Evolutionary conservation across 2,797 vertebrate species (phyloP).

Genomic region (Discoglossus pictus): DNA sequence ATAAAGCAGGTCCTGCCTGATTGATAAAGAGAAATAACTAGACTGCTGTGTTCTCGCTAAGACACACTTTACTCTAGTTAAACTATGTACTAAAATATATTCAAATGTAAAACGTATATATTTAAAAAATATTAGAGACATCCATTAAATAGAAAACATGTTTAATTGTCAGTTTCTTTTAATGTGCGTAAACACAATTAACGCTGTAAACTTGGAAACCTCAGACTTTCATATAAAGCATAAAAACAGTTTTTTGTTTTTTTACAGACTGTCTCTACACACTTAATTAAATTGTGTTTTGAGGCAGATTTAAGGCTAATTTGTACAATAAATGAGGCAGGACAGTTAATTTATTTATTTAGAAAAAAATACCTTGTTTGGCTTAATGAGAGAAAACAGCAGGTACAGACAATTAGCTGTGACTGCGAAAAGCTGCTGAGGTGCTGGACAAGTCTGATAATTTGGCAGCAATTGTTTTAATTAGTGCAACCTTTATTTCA

Average conservation of each 20-base stretch:
- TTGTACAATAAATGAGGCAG: constrained; percentile 36
- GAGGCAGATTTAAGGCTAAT: constrained; percentile 43
- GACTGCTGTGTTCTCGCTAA: too few species aligned
- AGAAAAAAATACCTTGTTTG: constrained; percentile 8
- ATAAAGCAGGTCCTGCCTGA: too few species aligned
- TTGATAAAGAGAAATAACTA: too few species aligned
- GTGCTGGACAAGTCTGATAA: constrained; percentile 17
- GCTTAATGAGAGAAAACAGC: constrained; percentile 46
- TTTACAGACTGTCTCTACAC: constrained; percentile 23
- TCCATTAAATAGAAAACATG: too few species aligned
- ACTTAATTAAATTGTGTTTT: constrained; percentile 37
- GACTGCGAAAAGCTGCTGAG: constrained; percentile 23
- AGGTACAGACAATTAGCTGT: constrained; percentile 38
- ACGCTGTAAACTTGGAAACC: constrained; percentile 12
- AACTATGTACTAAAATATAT: too few species aligned
- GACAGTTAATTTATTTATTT: constrained; percentile 37
- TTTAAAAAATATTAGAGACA: too few species aligned
- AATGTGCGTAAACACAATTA: not conserved
- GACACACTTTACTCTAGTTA: too few species aligned
- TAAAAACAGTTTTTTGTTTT: constrained; percentile 25
- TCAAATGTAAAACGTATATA: too few species aligned
- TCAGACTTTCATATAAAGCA: constrained; percentile 20
- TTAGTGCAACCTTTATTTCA: constrained; percentile 20
- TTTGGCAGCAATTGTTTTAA: constrained; percentile 43
- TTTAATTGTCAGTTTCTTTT: too few species aligned